A percentile compares a stretch with the other conserved stretches of the same genome.
Evolutionary conservation across 1,140 invertebrate species (phyloP).

Genomic region (Charaxes varanes): DNA sequence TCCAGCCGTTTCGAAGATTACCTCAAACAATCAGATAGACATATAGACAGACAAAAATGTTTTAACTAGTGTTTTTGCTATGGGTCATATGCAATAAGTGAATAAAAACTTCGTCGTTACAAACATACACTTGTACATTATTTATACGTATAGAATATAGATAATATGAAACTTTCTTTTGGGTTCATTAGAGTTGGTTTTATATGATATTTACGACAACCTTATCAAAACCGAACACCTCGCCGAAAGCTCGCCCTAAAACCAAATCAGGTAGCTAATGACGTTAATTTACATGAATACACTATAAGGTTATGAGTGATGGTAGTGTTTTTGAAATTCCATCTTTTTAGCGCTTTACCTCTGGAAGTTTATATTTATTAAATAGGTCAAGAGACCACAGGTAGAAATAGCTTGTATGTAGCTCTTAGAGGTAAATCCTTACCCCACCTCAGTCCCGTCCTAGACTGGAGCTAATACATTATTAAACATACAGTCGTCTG

Average conservation of each 20-base stretch:
- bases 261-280: slow-evolving; percentile 8
- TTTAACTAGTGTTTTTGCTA: no score
- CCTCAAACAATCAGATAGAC: no score
- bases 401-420: neutral
- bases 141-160: no score
- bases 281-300: slow-evolving; percentile 7
- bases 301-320: slow-evolving; percentile 4
- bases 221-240: slow-evolving; percentile 4
- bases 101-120: no score
- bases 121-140: no score
- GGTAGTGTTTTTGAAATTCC: slow-evolving; percentile 6
- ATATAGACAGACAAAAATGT: no score
- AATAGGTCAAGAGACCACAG: neutral
- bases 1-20: no score
- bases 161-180: slow-evolving; percentile 1
- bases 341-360: slow-evolving; percentile 8
- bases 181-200: slow-evolving; percentile 1
- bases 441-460: no score
- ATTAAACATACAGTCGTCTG: no score
- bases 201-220: slow-evolving; percentile 7
- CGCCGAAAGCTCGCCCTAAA: slow-evolving; percentile 2
- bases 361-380: slow-evolving; percentile 7
- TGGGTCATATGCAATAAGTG: no score
- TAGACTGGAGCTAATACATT: no score
- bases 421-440: no score